Conservation (phyloP, 2,113 vertebrate species). For the Nothobranchius kuhntae region DNA sequence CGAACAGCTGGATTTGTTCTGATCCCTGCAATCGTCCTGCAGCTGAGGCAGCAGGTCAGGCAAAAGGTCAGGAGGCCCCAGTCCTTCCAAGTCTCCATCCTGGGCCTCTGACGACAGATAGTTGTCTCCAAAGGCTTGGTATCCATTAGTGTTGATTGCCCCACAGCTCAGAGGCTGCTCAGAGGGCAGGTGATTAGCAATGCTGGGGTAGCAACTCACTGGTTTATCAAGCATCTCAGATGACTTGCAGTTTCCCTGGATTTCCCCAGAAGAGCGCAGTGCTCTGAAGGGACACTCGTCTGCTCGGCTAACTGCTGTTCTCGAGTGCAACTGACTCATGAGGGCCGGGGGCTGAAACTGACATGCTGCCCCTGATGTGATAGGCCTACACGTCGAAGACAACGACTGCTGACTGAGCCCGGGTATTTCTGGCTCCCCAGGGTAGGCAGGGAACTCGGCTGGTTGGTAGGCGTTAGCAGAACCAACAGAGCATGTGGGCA, state of each 20-base stretch:
- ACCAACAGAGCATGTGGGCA: slow-evolving; percentile 87
- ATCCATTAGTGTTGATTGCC: slow-evolving; percentile 80
- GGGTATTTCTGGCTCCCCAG: slow-evolving; percentile 84
- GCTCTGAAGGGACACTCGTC: slow-evolving; percentile 87
- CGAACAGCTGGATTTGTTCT: slow-evolving; percentile 66
- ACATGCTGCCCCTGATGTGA: slow-evolving; percentile 81
- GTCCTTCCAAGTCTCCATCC: slow-evolving; percentile 84
- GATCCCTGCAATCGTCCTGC: slow-evolving; percentile 87
- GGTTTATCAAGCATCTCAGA: slow-evolving; percentile 89
- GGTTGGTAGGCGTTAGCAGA: slow-evolving; percentile 80
- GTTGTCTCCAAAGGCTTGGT: slow-evolving; percentile 86
- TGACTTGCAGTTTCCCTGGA: slow-evolving; percentile 86
- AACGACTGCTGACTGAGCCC: slow-evolving; percentile 82
- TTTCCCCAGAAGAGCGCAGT: slow-evolving; percentile 84
- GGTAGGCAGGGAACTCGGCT: slow-evolving; percentile 88
- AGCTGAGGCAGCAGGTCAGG: slow-evolving; percentile 92
- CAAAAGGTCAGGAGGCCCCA: slow-evolving; percentile 89
- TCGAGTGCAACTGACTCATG: slow-evolving; percentile 77
- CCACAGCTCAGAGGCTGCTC: slow-evolving; percentile 61
- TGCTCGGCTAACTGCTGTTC: slow-evolving; percentile 75
- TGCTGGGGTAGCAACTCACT: slow-evolving; percentile 81
- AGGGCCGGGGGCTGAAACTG: slow-evolving; percentile 84
- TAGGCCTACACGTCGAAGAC: slow-evolving; percentile 80
- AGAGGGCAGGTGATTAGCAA: slow-evolving; percentile 59
- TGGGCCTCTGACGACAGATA: slow-evolving; percentile 87